Percentiles rank a stretch among this genome's conserved stretches.
Conservation (phyloP, 2,888 invertebrate species). For the Ornithoptera priamus region DNA sequence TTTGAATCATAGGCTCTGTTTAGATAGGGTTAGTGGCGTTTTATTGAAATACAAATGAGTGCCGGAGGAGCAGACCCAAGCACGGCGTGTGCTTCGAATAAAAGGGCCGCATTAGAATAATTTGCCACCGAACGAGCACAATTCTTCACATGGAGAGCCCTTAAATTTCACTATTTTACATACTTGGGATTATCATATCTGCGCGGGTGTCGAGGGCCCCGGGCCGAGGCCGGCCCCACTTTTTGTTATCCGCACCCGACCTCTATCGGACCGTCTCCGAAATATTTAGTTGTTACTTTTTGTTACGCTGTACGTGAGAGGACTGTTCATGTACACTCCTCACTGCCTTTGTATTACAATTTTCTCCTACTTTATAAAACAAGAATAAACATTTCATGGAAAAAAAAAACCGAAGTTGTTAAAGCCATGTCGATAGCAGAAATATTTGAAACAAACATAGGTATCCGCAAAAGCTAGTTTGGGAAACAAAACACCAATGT, state of each 20-base stretch:
- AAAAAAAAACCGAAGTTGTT: constrained; percentile 7
- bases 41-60: constrained; percentile 80
- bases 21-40: constrained; percentile 75
- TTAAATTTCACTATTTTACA: constrained; percentile 81
- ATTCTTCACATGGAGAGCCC: constrained; percentile 79
- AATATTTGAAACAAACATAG: neutral
- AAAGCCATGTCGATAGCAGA: neutral
- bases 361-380: constrained; percentile 27
- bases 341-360: constrained; percentile 47
- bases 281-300: constrained; percentile 80
- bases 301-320: constrained; percentile 73
- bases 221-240: constrained; percentile 53
- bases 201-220: constrained; percentile 65
- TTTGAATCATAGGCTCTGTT: constrained; percentile 65
- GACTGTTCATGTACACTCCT: constrained; percentile 64
- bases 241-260: constrained; percentile 75
- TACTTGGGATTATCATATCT: constrained; percentile 79
- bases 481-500: constrained; percentile 55
- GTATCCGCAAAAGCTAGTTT: constrained; percentile 21
- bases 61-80: constrained; percentile 61
- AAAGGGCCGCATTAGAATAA: constrained; percentile 79
- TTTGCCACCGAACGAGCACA: constrained; percentile 74
- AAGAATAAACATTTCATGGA: neutral
- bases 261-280: constrained; percentile 74
- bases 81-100: constrained; percentile 73